Evolutionary conservation across 2,888 invertebrate genomes (phyloP).

Genomic region (Heliconius erato): DNA sequence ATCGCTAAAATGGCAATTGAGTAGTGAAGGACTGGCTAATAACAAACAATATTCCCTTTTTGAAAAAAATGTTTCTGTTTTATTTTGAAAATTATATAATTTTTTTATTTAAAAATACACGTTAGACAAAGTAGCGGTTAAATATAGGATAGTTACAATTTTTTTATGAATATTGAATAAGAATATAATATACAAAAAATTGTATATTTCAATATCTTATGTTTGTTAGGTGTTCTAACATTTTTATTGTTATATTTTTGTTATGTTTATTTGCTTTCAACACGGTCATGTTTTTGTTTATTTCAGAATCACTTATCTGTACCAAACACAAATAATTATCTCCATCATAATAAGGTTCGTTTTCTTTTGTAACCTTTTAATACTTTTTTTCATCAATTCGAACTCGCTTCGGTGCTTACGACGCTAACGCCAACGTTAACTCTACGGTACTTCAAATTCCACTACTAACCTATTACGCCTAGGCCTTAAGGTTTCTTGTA

Average conservation of each 20-base stretch:
- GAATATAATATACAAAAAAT: neutral
- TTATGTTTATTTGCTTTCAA: conserved; percentile 86
- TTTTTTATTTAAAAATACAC: neutral
- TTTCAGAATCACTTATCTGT: conserved; percentile 95
- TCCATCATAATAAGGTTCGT: conserved; percentile 92
- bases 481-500: neutral
- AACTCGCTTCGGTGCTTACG: conserved; percentile 73
- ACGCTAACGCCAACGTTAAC: conserved; percentile 52
- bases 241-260: conserved; percentile 75
- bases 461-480: conserved; percentile 3
- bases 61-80: neutral
- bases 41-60: neutral
- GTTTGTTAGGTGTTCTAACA: conserved; percentile 60
- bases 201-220: neutral
- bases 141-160: neutral
- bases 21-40: neutral
- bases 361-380: conserved; percentile 82
- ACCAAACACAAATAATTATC: conserved; percentile 94
- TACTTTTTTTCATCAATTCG: conserved; percentile 66
- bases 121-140: neutral
- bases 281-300: conserved; percentile 87
- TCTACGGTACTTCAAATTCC: conserved; percentile 19
- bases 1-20: neutral
- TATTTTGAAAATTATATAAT: neutral
- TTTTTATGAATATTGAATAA: neutral